A percentile compares a stretch with the other conserved stretches of the same genome.
phyloP scores from a whole-genome alignment of 2,888 invertebrate genomes.

The Caenorhabditis sulstoni region DNA sequence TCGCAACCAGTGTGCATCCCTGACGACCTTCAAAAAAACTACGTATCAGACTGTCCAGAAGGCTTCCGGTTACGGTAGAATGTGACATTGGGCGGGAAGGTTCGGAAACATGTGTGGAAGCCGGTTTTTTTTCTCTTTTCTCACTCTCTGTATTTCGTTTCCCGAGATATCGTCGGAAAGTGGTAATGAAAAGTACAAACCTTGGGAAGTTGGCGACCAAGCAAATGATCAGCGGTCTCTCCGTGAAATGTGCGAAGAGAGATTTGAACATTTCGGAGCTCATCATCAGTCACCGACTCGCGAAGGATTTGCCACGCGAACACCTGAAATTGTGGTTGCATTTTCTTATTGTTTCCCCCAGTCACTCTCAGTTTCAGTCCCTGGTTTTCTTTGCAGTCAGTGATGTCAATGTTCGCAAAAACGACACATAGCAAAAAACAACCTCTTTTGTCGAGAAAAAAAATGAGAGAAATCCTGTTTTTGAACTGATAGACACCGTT shows the following conservation, averaged over 20 bases:
- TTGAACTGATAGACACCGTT: slow-evolving; percentile 57
- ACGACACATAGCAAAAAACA: slow-evolving; percentile 56
- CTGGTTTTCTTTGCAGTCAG: slow-evolving; percentile 1
- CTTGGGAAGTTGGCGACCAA: slow-evolving; percentile 78
- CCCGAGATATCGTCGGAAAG: background rate
- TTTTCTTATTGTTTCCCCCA: too few relatives aligned
- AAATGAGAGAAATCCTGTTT: slow-evolving; percentile 52
- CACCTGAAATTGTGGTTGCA: slow-evolving; percentile 68
- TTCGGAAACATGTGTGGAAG: slow-evolving; percentile 26
- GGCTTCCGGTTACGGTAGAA: slow-evolving; percentile 31
- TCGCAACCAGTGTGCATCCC: slow-evolving; percentile 55
- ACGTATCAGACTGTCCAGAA: slow-evolving; percentile 33
- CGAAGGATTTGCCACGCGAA: slow-evolving; percentile 80
- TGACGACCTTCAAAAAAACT: slow-evolving; percentile 55
- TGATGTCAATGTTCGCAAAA: slow-evolving; percentile 29
- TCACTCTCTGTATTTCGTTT: background rate
- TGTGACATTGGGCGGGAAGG: slow-evolving; percentile 24
- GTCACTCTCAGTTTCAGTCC: slow-evolving; percentile 9
- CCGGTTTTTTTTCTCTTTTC: slow-evolving; percentile 33
- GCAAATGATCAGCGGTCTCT: slow-evolving; percentile 78
- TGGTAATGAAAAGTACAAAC: slow-evolving; percentile 62
- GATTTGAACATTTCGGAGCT: slow-evolving; percentile 79
- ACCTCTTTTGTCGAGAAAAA: slow-evolving; percentile 42
- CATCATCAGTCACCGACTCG: slow-evolving; percentile 80
- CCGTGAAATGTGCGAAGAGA: slow-evolving; percentile 79